Conservation (phyloP, 1,140 invertebrate species). For the Euwallacea fornicatus region DNA sequence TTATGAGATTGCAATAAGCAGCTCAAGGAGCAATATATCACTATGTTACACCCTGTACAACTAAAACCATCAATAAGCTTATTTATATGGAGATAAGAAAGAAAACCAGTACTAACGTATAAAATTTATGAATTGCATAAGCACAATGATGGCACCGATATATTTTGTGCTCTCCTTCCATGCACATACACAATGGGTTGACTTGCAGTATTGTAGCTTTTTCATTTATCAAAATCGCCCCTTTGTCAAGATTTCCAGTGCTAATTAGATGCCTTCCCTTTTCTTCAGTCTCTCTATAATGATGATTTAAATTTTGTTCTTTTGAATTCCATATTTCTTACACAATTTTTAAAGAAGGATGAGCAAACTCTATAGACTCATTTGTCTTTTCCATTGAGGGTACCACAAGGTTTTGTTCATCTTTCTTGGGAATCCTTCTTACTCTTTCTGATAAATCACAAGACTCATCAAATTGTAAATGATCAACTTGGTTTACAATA, state of each 20-base stretch:
- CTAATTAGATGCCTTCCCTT: conserved; percentile 30
- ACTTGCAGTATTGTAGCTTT: conserved; percentile 33
- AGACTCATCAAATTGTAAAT: background rate
- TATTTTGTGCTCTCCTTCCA: conserved; percentile 10
- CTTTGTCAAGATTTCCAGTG: conserved; percentile 7
- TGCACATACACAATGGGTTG: conserved; percentile 24
- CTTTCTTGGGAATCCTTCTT: background rate
- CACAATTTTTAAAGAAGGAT: conserved; percentile 1
- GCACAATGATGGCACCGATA: conserved; percentile 38
- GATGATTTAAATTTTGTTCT: background rate
- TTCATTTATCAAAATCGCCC: conserved; percentile 31
- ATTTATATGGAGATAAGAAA: no score
- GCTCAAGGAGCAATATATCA: conserved; percentile 25
- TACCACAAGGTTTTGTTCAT: conserved; percentile 7
- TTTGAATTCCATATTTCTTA: conserved; percentile 10
- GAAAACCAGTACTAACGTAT: conserved; percentile 16
- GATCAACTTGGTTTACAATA: background rate
- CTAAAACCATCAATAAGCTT: conserved; percentile 16
- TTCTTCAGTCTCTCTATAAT: conserved; percentile 14
- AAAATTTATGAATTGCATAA: conserved; percentile 14
- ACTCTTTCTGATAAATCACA: conserved; percentile 5
- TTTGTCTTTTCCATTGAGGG: background rate
- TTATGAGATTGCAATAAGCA: conserved; percentile 20
- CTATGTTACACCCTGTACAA: conserved; percentile 33
- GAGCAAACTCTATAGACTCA: conserved; percentile 14